phyloP scores from a whole-genome alignment of 2,113 vertebrate species.

The Tragelaphus buxtoni region DNA sequence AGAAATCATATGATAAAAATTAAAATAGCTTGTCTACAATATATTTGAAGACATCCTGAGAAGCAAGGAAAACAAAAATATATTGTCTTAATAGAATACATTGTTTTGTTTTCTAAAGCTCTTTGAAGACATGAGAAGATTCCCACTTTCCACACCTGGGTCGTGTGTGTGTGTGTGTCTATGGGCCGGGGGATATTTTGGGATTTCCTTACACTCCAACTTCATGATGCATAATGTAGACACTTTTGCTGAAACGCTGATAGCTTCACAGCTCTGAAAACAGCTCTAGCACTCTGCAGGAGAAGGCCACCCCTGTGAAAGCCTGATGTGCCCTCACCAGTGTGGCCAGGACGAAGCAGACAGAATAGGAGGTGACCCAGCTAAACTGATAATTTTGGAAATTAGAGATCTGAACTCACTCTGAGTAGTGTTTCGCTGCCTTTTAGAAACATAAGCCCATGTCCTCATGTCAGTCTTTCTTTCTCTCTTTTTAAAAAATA shows the following conservation, averaged over 20 bases:
- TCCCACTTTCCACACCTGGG: background rate
- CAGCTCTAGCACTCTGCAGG: background rate
- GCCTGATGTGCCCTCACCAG: background rate
- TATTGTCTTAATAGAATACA: background rate
- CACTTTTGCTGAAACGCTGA: background rate
- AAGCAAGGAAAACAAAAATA: background rate
- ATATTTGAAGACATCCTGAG: background rate
- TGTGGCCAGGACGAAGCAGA: background rate
- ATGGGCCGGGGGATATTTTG: background rate
- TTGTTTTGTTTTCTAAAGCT: background rate
- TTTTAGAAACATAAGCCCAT: background rate
- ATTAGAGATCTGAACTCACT: background rate
- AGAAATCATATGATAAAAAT: background rate
- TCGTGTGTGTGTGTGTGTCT: background rate
- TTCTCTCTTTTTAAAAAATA: background rate
- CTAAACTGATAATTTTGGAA: background rate
- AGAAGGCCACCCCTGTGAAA: background rate
- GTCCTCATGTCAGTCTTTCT: background rate
- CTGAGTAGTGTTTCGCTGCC: too few species aligned
- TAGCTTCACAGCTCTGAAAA: background rate
- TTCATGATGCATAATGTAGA: background rate
- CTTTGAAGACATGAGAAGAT: background rate
- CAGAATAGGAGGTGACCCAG: background rate
- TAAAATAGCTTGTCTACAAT: background rate
- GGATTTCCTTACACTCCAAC: background rate